A percentile compares a stretch with the other conserved stretches of the same genome.
phyloP scores from a whole-genome alignment of 2,113 vertebrate species.

The Nothocercus julius region DNA sequence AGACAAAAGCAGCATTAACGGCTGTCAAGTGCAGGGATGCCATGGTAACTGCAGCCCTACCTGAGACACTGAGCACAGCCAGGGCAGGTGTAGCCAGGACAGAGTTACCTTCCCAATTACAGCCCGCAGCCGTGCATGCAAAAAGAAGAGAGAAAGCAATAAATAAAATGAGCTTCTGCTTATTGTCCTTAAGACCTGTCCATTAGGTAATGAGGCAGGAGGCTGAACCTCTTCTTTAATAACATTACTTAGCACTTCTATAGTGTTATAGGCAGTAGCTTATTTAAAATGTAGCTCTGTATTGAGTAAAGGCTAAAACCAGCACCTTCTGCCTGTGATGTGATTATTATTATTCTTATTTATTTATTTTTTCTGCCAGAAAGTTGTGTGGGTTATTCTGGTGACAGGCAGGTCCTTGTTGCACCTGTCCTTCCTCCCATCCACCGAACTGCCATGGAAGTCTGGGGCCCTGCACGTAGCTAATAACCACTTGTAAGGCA shows the following conservation, averaged over 20 bases:
- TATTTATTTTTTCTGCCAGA: neutral
- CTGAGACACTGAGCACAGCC: neutral
- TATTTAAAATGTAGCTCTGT: neutral
- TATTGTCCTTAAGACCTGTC: neutral
- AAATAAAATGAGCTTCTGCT: neutral
- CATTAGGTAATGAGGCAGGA: neutral
- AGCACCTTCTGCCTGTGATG: neutral
- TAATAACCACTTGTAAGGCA: constrained; percentile 36
- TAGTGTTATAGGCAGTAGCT: neutral
- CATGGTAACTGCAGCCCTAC: neutral
- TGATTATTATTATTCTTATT: neutral
- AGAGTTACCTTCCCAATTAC: neutral
- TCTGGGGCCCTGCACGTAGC: neutral
- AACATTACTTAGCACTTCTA: neutral
- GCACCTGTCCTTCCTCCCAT: neutral
- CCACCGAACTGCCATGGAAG: neutral
- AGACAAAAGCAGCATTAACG: neutral
- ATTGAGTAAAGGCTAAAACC: neutral
- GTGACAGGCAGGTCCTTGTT: rapidly evolving
- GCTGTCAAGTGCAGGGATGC: neutral
- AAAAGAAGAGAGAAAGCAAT: neutral
- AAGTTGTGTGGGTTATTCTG: neutral
- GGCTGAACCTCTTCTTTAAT: neutral
- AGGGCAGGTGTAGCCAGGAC: rapidly evolving
- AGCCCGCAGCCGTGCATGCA: neutral